Evolutionary conservation across 2,797 vertebrate species (phyloP).

Genomic region (Lophius americanus): DNA sequence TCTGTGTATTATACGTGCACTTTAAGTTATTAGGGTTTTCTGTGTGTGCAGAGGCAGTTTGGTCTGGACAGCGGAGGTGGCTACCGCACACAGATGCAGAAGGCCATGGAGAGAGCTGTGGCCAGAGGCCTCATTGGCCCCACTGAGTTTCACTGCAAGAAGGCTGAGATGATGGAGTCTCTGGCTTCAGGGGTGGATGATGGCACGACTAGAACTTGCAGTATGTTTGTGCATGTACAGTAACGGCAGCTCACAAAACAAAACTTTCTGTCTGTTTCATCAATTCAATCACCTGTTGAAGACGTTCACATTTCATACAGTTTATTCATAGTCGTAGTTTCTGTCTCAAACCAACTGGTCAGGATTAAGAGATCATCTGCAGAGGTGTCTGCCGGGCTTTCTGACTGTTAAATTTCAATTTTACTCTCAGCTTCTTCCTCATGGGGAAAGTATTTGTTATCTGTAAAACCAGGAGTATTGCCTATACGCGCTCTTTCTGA

Average conservation of each 20-base stretch:
- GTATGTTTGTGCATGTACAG: constrained; percentile 69
- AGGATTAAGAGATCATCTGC: no score
- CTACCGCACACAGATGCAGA: constrained; percentile 88
- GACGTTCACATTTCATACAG: no score
- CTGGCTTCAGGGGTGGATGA: constrained; percentile 90
- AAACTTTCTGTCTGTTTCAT: not conserved
- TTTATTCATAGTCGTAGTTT: no score
- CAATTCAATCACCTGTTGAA: not conserved
- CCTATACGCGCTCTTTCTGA: no score
- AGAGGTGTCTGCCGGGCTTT: no score
- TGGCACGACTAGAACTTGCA: constrained; percentile 88
- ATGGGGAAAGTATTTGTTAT: no score
- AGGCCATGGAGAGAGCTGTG: constrained; percentile 89
- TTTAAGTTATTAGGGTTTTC: no score
- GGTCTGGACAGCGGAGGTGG: constrained; percentile 90
- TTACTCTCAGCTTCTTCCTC: no score
- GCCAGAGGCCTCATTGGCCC: constrained; percentile 86
- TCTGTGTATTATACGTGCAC: no score
- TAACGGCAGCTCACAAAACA: not conserved
- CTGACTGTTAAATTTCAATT: no score
- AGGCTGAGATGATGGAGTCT: constrained; percentile 89
- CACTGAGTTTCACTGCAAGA: constrained; percentile 88
- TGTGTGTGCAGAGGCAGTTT: constrained; percentile 83
- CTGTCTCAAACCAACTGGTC: no score
- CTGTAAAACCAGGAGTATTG: no score